Evolutionary conservation across 2,888 invertebrate genomes (phyloP).

Genomic region (Drosophila eohydei): DNA sequence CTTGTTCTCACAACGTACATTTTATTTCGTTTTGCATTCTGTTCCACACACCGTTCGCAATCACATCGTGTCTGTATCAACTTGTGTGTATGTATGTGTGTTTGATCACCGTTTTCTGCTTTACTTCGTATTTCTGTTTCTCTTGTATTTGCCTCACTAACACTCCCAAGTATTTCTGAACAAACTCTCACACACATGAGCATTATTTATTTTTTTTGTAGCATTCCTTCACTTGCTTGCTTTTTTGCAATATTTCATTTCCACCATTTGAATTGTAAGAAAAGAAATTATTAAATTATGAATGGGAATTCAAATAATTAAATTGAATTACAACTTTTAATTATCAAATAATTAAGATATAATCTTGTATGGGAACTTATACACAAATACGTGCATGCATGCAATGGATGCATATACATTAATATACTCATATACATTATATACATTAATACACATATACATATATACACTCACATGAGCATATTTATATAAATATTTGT

Average conservation of each 20-base stretch:
- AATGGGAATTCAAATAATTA: not conserved
- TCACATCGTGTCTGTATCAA: conserved; percentile 4
- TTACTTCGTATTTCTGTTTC: conserved; percentile 25
- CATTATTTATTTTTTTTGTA: conserved; percentile 30
- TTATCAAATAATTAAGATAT: not conserved
- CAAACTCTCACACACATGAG: conserved; percentile 18
- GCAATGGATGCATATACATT: not conserved
- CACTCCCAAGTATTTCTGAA: conserved; percentile 21
- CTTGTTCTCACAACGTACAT: conserved; percentile 38
- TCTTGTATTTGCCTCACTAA: conserved; percentile 25
- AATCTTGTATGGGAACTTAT: not conserved
- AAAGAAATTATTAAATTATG: not conserved
- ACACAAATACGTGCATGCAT: not conserved
- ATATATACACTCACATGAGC: not conserved
- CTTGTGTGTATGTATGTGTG: conserved; percentile 12
- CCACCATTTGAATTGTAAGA: not conserved
- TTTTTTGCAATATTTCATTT: conserved; percentile 5
- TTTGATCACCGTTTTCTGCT: conserved; percentile 47
- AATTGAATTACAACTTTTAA: not conserved
- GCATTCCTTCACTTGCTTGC: conserved; percentile 33
- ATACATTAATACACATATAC: not conserved
- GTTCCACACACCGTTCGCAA: conserved; percentile 43
- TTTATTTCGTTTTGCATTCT: conserved; percentile 36
- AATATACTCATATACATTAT: not conserved
- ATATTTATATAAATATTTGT: not conserved